Percentiles rank a stretch among this genome's conserved stretches.
Conservation (phyloP, 1,140 invertebrate species). For the Subanguina moxae region DNA sequence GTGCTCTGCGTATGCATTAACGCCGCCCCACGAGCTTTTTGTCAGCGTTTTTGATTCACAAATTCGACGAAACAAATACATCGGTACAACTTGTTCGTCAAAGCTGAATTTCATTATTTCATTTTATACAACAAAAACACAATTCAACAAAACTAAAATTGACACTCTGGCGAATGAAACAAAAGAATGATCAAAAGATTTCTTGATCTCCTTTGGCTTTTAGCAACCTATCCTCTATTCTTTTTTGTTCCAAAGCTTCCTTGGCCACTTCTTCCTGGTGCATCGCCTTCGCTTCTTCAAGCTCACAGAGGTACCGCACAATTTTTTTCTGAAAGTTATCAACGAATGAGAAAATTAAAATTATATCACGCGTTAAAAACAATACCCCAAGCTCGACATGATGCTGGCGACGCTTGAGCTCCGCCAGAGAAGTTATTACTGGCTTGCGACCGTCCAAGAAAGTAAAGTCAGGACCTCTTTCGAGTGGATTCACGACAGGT, state of each 20-base stretch:
- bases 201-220: conserved; percentile 21
- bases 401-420: conserved; percentile 37
- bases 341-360: neutral
- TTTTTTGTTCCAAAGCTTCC: neutral
- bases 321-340: conserved; percentile 43
- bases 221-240: conserved; percentile 20
- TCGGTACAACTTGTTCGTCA: too few relatives aligned
- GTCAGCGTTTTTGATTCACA: too few relatives aligned
- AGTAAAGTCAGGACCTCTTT: conserved; percentile 47
- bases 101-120: too few relatives aligned
- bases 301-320: conserved; percentile 36
- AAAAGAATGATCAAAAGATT: too few relatives aligned
- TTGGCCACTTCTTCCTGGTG: conserved; percentile 18
- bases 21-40: too few relatives aligned
- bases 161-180: too few relatives aligned
- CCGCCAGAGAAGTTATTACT: conserved; percentile 23
- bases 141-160: too few relatives aligned
- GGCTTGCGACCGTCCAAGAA: conserved; percentile 39
- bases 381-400: conserved; percentile 43
- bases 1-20: too few relatives aligned
- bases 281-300: conserved; percentile 39
- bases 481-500: conserved; percentile 44
- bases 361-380: neutral
- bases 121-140: too few relatives aligned
- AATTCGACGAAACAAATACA: too few relatives aligned